Percentiles rank a stretch among this genome's conserved stretches.
Evolutionary conservation across 2,888 invertebrate species (phyloP).

Genomic region (Polymixis flavicincta): DNA sequence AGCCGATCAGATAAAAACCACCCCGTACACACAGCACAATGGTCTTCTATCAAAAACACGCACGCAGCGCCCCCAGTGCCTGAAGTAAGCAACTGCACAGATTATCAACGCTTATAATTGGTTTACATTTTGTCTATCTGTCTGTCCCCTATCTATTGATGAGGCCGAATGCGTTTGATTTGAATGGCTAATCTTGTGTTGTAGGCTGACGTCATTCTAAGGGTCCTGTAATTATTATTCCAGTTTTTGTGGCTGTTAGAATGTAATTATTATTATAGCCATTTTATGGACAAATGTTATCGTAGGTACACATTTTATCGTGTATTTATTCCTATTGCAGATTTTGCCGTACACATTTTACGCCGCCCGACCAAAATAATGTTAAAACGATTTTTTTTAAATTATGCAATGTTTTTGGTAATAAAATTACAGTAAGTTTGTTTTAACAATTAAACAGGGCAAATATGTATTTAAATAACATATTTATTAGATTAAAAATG

Average conservation of each 20-base stretch:
- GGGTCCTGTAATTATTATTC: slow-evolving; percentile 31
- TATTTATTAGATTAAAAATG: slow-evolving; percentile 50
- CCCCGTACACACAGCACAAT: slow-evolving; percentile 62
- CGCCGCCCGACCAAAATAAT: not conserved
- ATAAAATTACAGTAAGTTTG: not conserved
- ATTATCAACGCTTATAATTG: slow-evolving; percentile 87
- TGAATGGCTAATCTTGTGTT: slow-evolving; percentile 76
- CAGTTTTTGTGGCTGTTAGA: slow-evolving; percentile 9
- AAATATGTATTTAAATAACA: slow-evolving; percentile 15
- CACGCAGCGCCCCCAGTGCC: slow-evolving; percentile 71
- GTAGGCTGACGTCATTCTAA: slow-evolving; percentile 42
- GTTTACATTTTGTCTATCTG: slow-evolving; percentile 82
- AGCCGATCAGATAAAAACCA: slow-evolving; percentile 50
- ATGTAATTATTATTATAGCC: not conserved
- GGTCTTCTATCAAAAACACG: slow-evolving; percentile 78
- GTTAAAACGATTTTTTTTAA: not conserved
- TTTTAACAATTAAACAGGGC: not conserved
- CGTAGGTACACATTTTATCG: not conserved
- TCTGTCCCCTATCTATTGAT: slow-evolving; percentile 71
- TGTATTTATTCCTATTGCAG: not conserved
- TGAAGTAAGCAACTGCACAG: slow-evolving; percentile 76
- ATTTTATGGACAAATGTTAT: not conserved
- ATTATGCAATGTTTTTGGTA: not conserved
- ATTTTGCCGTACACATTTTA: not conserved
- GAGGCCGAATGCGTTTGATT: slow-evolving; percentile 77